phyloP scores from a whole-genome alignment of 1,140 invertebrate species.

The Asobara japonica region DNA sequence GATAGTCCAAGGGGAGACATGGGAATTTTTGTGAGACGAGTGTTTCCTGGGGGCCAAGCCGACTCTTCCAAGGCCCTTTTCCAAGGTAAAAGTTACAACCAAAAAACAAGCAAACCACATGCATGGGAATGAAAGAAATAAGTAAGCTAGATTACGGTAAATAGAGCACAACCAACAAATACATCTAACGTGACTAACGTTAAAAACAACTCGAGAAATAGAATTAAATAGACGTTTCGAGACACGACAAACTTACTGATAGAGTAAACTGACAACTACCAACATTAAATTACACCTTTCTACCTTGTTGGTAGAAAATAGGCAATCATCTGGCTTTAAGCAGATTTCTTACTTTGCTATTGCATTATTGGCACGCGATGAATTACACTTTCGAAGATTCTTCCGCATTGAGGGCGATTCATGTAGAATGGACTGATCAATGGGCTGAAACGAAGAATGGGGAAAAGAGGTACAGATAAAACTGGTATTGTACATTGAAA shows the following conservation, averaged over 20 bases:
- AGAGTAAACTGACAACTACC: conserved; percentile 3
- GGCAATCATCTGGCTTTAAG: neutral
- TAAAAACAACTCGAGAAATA: conserved; percentile 1
- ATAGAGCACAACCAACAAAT: conserved; percentile 25
- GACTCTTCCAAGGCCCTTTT: conserved; percentile 74
- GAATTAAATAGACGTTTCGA: conserved; percentile 6
- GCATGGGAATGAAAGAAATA: neutral
- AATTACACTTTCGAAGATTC: neutral
- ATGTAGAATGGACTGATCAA: conserved; percentile 9
- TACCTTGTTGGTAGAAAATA: neutral
- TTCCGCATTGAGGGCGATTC: conserved; percentile 2
- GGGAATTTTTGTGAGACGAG: conserved; percentile 79
- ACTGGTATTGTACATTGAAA: neutral
- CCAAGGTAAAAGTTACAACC: conserved; percentile 69
- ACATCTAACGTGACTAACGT: conserved; percentile 6
- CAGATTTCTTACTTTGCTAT: neutral
- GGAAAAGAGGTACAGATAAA: neutral
- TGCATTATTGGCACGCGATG: conserved; percentile 13
- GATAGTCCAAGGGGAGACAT: conserved; percentile 77
- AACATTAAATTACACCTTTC: neutral
- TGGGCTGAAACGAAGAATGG: neutral
- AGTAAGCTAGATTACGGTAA: neutral
- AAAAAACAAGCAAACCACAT: neutral
- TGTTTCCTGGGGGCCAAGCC: conserved; percentile 77
- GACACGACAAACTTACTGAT: conserved; percentile 4